Base-by-base conservation (phyloP, 1,140 invertebrate genomes). In the Bradysia coprophila region DNA sequence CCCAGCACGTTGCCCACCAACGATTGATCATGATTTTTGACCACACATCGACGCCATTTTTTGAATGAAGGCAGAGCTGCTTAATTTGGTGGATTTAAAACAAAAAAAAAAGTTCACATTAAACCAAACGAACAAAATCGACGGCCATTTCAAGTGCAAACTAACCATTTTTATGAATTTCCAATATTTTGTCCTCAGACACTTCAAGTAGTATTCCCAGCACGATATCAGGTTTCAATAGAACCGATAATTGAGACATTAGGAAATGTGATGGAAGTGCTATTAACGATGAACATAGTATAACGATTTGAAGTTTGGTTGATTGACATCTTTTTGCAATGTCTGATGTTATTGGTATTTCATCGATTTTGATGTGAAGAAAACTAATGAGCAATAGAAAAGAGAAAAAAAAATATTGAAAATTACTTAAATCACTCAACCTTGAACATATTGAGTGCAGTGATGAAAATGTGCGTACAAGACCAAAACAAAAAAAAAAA, bases 1-100 rank as follows among this genome's bases (percentile, higher is more conserved):
- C 75, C 73, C 2, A 87, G 59, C 43, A 89, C 81, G 43, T 83
- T 77, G 33, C 81, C 78, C 5, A 85, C 81, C 50, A 86, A 85
- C 1, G 74, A 74, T 37, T 78, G 76, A 51, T 88, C 82, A 52
- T 86, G 79, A 51, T 85, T 79, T 0, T 75, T 73, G 3, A 80
- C 76, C 21, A 66, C 71, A 57, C 81, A 77, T 48, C 79, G 76
- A 31, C 75, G 69, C 83, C 84, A 89, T 46, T 76, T 69, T 21
- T 74, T 69, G 52, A 79, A 86, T 10, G 69, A 71, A 1, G 78
- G 67, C 43, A 86, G 66, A 16, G 73, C 76, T 65, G 56, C 21
- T 11, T 36, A 38, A 36, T 34, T 31, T n/a, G 13, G 23, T 42
- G 18, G 16, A 21, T 42, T 48, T 18, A 45, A 38, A 43, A 40